Evolutionary conservation across 1,140 invertebrate genomes (phyloP).

Genomic region (Sipha flava): DNA sequence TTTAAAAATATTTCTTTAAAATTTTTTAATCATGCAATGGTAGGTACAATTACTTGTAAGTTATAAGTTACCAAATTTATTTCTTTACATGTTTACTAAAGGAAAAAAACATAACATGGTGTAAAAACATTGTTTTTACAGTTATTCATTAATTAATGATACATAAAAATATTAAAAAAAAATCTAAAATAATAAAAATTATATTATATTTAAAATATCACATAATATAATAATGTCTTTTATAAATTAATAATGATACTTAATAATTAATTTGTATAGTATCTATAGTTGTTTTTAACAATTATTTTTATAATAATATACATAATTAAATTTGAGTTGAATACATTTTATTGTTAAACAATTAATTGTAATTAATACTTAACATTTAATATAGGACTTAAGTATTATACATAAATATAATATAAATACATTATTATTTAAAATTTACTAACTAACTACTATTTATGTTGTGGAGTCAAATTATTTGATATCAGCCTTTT

Average conservation of each 20-base stretch:
- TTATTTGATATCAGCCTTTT: conserved; percentile 16
- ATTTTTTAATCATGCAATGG: no score
- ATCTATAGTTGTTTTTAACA: no score
- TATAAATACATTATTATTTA: not conserved
- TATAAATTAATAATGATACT: not conserved
- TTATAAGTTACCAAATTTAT: no score
- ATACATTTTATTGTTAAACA: no score
- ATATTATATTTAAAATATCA: not conserved
- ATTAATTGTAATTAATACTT: not conserved
- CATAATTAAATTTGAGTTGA: no score
- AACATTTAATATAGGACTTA: not conserved
- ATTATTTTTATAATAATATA: no score
- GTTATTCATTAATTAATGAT: no score
- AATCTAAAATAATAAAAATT: not conserved
- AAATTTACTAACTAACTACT: not conserved
- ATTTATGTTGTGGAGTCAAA: not conserved
- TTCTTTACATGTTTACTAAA: no score
- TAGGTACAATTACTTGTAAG: no score
- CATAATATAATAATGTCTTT: not conserved
- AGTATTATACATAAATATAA: not conserved
- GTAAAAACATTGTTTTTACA: no score
- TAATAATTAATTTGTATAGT: not conserved
- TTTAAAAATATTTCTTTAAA: no score
- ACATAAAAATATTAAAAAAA: not conserved
- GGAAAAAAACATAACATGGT: no score